Evolutionary conservation across 1,140 invertebrate species (phyloP).

Genomic region (Diachasma alloeum): DNA sequence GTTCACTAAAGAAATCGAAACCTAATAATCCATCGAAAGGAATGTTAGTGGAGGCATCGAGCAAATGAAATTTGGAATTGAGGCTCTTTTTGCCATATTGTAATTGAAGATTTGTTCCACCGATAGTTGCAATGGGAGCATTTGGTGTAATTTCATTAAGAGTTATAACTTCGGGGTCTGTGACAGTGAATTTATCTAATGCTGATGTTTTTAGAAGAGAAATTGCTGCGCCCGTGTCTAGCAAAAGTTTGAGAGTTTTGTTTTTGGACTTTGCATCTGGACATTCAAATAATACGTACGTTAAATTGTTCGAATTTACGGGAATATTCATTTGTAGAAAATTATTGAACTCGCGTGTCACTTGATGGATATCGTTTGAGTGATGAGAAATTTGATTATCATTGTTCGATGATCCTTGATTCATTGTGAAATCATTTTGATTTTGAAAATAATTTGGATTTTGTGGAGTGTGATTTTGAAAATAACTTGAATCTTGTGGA

Average conservation of each 20-base stretch:
- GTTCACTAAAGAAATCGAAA: background rate
- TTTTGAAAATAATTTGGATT: too few relatives aligned
- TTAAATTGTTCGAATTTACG: constrained; percentile 11
- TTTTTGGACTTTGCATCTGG: background rate
- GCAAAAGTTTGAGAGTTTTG: constrained; percentile 19
- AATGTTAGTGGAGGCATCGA: constrained; percentile 9
- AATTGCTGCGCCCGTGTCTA: constrained; percentile 24
- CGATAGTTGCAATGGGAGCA: constrained; percentile 11
- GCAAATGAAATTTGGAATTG: constrained; percentile 1
- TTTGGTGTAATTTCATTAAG: constrained; percentile 20
- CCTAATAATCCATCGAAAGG: constrained; percentile 17
- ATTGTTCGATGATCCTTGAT: too few relatives aligned
- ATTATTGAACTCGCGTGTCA: background rate
- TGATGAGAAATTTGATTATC: too few relatives aligned
- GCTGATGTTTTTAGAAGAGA: constrained; percentile 11
- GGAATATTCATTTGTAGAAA: constrained; percentile 6
- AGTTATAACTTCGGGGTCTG: background rate
- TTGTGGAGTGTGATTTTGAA: too few relatives aligned
- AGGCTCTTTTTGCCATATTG: background rate
- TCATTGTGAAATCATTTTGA: too few relatives aligned
- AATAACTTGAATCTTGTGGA: too few relatives aligned
- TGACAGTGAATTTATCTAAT: constrained; percentile 9
- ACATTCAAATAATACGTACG: constrained; percentile 20
- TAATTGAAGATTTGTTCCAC: constrained; percentile 9
- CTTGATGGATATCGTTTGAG: background rate